Conservation (phyloP, 2,797 vertebrate genomes). For the Okamejei kenojei region DNA sequence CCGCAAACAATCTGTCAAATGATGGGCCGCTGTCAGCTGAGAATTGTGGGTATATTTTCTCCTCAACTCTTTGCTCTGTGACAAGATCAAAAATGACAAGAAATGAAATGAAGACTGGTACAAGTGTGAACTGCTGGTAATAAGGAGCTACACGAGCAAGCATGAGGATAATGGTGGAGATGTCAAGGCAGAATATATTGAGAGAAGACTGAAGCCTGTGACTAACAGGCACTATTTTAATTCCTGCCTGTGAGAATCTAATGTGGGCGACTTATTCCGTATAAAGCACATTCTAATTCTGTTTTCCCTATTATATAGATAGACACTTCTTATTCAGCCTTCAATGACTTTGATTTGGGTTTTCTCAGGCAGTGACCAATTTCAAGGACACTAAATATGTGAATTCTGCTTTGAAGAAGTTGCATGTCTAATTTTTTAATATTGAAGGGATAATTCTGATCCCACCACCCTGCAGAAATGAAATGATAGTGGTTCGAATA, state of each 20-base stretch:
- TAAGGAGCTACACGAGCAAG: conserved; percentile 38
- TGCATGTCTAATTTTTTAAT: not conserved
- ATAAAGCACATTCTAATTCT: not conserved
- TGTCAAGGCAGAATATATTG: not conserved
- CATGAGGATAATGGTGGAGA: conserved; percentile 4
- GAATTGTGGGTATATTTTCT: conserved; percentile 36
- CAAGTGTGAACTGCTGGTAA: conserved; percentile 39
- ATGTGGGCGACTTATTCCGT: not conserved
- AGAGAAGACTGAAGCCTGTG: conserved; percentile 9
- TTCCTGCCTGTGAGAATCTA: conserved; percentile 9
- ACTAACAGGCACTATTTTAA: not conserved
- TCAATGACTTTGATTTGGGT: not conserved
- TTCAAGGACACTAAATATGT: too few species aligned
- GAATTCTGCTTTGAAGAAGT: not conserved
- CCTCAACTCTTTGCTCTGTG: conserved; percentile 35
- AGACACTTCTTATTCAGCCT: not conserved
- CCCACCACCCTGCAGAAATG: not conserved
- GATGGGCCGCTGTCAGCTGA: conserved; percentile 34
- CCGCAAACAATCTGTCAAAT: conserved; percentile 24
- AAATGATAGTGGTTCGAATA: not conserved
- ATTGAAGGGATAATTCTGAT: not conserved
- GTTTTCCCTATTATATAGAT: not conserved
- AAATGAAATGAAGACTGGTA: conserved; percentile 40
- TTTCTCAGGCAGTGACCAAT: not conserved
- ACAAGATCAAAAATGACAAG: conserved; percentile 45